phyloP scores from a whole-genome alignment of 1,140 invertebrate species.

The Elymnias hypermnestra region DNA sequence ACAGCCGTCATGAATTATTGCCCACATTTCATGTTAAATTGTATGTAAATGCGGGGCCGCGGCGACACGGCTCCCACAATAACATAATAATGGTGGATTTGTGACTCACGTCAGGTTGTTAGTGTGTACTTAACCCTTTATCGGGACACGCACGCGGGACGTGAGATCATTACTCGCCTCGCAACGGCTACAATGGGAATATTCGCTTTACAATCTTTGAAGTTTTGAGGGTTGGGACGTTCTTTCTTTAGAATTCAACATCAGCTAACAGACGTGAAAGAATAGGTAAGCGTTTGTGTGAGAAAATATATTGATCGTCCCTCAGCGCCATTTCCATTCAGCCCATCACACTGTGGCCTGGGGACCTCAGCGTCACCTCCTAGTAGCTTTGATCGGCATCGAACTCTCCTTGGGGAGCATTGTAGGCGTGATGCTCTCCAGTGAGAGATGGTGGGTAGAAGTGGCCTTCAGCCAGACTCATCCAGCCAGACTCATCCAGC shows the following conservation, averaged over 20 bases:
- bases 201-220: slow-evolving; percentile 33
- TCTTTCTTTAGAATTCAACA: slow-evolving; percentile 7
- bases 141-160: slow-evolving; percentile 68
- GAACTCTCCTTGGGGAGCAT: too few species aligned
- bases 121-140: slow-evolving; percentile 74
- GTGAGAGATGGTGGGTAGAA: too few species aligned
- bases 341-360: too few species aligned
- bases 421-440: too few species aligned
- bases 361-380: too few species aligned
- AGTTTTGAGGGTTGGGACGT: slow-evolving; percentile 35
- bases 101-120: slow-evolving; percentile 72
- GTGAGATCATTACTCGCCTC: slow-evolving; percentile 65
- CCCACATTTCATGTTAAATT: slow-evolving; percentile 72
- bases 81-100: slow-evolving; percentile 74
- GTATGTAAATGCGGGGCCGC: slow-evolving; percentile 68
- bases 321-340: too few species aligned
- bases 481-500: too few species aligned
- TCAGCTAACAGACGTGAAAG: too few species aligned
- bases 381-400: too few species aligned
- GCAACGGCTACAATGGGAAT: slow-evolving; percentile 41
- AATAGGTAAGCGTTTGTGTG: too few species aligned
- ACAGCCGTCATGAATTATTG: slow-evolving; percentile 67
- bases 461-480: too few species aligned
- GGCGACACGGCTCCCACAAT: slow-evolving; percentile 68
- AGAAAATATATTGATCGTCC: too few species aligned